Percentiles rank a stretch among this genome's conserved stretches.
Conservation (phyloP, 1,140 invertebrate genomes). For the Rhizoglyphus robini region DNA sequence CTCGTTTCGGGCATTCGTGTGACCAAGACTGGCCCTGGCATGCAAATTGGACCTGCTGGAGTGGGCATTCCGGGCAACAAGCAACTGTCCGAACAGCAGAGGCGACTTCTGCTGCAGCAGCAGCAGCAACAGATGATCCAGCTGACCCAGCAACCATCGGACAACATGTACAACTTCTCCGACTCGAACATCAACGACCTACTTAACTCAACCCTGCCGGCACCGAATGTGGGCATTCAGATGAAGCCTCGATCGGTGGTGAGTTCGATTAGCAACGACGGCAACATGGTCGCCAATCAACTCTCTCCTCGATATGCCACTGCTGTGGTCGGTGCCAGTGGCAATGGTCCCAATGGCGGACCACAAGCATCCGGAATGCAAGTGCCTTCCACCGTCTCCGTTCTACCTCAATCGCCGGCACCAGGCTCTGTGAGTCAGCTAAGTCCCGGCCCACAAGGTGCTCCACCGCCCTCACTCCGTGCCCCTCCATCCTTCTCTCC, state of each 20-base stretch:
- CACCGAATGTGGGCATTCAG: not conserved
- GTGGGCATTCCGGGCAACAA: constrained; percentile 21
- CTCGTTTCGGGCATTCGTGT: too few species aligned
- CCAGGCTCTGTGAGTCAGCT: not conserved
- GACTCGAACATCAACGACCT: not conserved
- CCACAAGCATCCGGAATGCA: not conserved
- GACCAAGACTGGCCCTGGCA: not conserved
- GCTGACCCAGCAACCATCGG: not conserved
- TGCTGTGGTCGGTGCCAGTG: not conserved
- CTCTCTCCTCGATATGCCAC: not conserved
- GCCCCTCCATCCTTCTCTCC: not conserved
- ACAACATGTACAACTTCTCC: not conserved
- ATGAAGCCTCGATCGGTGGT: not conserved
- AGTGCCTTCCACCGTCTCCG: not conserved
- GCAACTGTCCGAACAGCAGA: constrained; percentile 26
- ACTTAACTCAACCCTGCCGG: not conserved
- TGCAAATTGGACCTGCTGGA: not conserved
- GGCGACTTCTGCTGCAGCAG: constrained; percentile 18
- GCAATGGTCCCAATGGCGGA: not conserved
- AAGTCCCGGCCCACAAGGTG: not conserved
- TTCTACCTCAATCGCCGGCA: not conserved
- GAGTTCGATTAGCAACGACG: not conserved
- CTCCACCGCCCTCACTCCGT: not conserved
- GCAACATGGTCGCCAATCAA: not conserved
- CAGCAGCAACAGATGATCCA: constrained; percentile 23